Base-by-base conservation (phyloP, 1,140 invertebrate species). In the Oppia nitens region DNA sequence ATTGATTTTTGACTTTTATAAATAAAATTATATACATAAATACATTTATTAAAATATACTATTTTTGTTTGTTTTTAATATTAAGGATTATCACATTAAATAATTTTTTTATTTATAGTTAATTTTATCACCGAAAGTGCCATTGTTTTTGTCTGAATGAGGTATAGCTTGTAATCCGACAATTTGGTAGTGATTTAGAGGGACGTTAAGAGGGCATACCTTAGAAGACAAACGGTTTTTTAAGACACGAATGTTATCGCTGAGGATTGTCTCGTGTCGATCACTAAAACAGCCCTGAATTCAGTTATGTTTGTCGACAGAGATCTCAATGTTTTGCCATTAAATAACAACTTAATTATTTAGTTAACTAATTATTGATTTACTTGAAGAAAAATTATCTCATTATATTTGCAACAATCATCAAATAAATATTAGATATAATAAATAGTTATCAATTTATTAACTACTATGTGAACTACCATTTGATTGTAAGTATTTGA, bases 261-360 rank as follows among this genome's bases (percentile, higher is more conserved):
- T 64, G 57, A 55, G 63, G 14, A 26, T 64, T 50, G 63, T 64
- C 26, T 64, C 63, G 58, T 64, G 63, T 29, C 55, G 63, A 56
- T 64, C 61, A 23, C 53, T 64, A 20, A 64, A 64, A 49, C 63
- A 64, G 55, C 63, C 63, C 40, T 64, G 25, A 28, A 24, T 49
- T 14, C n/a, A 17, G 59, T 21, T 11, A 64, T 64, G 63, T 62
- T 60, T 60, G 55, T 64, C 32, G 61, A 60, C 27, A 58, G 61
- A 14, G 61, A 64, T 62, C 28, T 55, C 32, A 53, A 28, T 47
- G 40, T 40, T 53, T 40, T 47, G 24, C 25, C n/a, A 17, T 40
- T 32, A 49, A 24, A n/a, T 55, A 21, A 32, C 21, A 29, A n/a
- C 53, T 32, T 17, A 29, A 29, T 20, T 32, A 55, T 27, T 9